These are phyloP conservation scores for Alsophila aescularia DNA, from an alignment of 2,888 invertebrate species.

Conservation along the genomic window DNA sequence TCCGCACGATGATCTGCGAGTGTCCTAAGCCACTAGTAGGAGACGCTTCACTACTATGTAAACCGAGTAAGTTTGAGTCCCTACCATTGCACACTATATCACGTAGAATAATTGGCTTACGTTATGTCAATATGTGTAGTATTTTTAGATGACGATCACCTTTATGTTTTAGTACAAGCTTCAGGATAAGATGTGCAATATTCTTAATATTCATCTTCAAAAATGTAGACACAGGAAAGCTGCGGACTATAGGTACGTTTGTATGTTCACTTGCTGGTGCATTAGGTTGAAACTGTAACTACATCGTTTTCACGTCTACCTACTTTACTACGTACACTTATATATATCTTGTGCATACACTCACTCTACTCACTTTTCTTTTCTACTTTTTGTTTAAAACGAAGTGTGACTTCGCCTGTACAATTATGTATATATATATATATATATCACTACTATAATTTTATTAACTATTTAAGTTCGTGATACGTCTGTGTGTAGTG, in stretches of 20 bases:
- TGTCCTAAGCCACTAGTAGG: conserved; percentile 93
- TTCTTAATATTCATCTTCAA: conserved; percentile 69
- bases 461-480: conserved; percentile 7
- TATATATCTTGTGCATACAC: conserved; percentile 34
- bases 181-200: conserved; percentile 55
- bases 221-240: conserved; percentile 10
- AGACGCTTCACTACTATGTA: conserved; percentile 93
- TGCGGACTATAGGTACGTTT: conserved; percentile 18
- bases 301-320: conserved; percentile 12
- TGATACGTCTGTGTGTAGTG: conserved; percentile 15
- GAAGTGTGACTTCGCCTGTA: too few relatives aligned
- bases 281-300: conserved; percentile 5
- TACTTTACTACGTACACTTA: conserved; percentile 6
- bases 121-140: not conserved
- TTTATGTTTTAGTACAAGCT: conserved; percentile 34
- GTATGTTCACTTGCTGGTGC: conserved; percentile 10
- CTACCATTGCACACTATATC: not conserved
- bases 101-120: not conserved
- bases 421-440: conserved; percentile 28
- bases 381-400: too few relatives aligned
- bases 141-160: conserved; percentile 14
- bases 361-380: too few relatives aligned
- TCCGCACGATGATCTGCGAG: conserved; percentile 94
- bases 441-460: conserved; percentile 23
- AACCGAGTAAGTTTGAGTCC: conserved; percentile 86